Conservation (phyloP, 64 coral and sea anemone genomes). For the Montipora cactus region DNA sequence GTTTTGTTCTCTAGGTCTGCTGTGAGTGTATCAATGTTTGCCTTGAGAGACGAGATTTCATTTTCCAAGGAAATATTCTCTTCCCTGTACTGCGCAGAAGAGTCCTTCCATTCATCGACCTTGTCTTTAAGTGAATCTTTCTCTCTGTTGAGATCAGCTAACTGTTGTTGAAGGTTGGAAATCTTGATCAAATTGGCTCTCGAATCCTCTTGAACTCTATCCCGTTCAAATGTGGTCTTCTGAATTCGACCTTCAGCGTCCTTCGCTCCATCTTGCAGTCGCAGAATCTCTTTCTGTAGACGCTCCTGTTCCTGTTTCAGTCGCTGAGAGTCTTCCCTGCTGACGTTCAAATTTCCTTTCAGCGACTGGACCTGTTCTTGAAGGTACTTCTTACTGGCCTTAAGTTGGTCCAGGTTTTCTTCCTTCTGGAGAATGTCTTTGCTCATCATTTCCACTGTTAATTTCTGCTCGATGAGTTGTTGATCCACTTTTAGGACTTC, state of each 20-base stretch:
- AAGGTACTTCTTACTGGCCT: slow-evolving; percentile 77
- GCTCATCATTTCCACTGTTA: slow-evolving; percentile 61
- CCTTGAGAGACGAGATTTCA: slow-evolving; percentile 75
- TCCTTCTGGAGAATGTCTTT: slow-evolving; percentile 91
- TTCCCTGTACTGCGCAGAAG: slow-evolving; percentile 63
- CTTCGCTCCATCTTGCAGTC: slow-evolving; percentile 67
- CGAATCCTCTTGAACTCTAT: slow-evolving; percentile 85
- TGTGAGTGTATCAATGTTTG: slow-evolving; percentile 53
- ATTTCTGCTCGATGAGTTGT: slow-evolving; percentile 81
- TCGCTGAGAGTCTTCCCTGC: slow-evolving; percentile 80
- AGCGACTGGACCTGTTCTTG: slow-evolving; percentile 86
- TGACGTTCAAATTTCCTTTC: slow-evolving; percentile 73
- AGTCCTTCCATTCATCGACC: slow-evolving; percentile 86
- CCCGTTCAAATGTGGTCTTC: slow-evolving; percentile 86
- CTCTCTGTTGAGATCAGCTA: slow-evolving; percentile 84
- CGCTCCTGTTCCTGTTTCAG: slow-evolving; percentile 83
- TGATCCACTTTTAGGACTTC: slow-evolving; percentile 89
- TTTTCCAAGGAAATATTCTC: slow-evolving; percentile 69
- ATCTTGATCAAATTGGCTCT: slow-evolving; percentile 77
- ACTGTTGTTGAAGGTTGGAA: slow-evolving; percentile 84
- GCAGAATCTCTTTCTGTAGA: slow-evolving; percentile 84
- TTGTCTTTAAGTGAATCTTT: slow-evolving; percentile 81
- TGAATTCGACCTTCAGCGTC: slow-evolving; percentile 87
- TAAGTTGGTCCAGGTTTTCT: slow-evolving; percentile 71
- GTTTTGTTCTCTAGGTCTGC: slow-evolving; percentile 69